Evolutionary conservation across 92 coral and sea anemone genomes (phyloP).

Genomic region (Zoanthus gigantus): DNA sequence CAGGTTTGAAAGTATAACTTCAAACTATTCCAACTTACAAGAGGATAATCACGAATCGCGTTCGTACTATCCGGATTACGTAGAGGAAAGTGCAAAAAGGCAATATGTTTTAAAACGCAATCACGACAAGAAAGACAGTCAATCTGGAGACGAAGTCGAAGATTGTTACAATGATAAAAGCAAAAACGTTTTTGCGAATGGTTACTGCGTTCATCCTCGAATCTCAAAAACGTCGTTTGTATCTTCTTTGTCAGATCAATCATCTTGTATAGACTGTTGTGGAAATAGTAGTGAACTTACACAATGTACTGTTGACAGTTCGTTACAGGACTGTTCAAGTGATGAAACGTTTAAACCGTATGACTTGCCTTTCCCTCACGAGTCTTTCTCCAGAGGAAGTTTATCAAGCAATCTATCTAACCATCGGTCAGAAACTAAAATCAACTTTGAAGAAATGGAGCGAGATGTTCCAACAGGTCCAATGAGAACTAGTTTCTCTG

Average conservation of each 20-base stretch:
- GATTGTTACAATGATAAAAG: too few species aligned
- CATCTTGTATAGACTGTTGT: neutral
- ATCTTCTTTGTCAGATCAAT: slow-evolving; percentile 16
- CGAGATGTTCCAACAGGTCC: slow-evolving; percentile 49
- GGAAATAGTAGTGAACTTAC: slow-evolving; percentile 25
- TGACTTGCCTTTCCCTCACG: slow-evolving; percentile 46
- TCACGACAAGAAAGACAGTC: neutral
- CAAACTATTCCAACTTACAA: neutral
- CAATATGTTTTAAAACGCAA: neutral
- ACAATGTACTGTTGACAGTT: slow-evolving; percentile 3
- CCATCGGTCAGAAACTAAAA: slow-evolving; percentile 41
- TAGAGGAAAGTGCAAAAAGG: neutral
- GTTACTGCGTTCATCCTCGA: neutral
- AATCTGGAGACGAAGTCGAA: too few species aligned
- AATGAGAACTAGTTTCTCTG: slow-evolving; percentile 77
- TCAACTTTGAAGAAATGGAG: slow-evolving; percentile 57
- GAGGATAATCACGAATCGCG: neutral
- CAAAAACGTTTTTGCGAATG: neutral
- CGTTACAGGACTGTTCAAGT: slow-evolving; percentile 1
- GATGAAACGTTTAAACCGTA: slow-evolving; percentile 30
- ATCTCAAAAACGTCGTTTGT: neutral
- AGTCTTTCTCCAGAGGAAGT: slow-evolving; percentile 26
- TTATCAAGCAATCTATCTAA: slow-evolving; percentile 44
- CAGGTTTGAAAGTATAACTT: neutral
- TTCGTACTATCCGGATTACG: neutral